phyloP scores from a whole-genome alignment of 53 echinoderm and acorn worm species.

The Temnopleurus reevesii region DNA sequence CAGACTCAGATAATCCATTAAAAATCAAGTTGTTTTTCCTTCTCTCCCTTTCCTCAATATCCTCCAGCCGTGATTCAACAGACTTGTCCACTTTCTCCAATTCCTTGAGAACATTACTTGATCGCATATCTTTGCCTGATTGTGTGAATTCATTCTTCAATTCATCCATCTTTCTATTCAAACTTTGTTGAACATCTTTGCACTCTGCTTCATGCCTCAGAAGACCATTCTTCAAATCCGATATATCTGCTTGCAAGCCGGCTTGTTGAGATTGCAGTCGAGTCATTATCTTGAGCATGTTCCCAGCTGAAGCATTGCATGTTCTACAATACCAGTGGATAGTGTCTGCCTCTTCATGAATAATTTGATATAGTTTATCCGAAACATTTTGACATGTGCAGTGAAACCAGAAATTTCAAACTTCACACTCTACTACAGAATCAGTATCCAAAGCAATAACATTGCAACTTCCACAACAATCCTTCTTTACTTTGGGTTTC shows the following conservation, averaged over 20 bases:
- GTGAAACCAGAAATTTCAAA: conserved; percentile 4
- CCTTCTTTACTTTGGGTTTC: too few relatives aligned
- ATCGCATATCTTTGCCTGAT: neutral
- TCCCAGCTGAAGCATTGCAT: conserved; percentile 46
- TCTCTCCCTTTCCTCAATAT: neutral
- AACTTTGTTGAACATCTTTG: neutral
- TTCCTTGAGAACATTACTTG: neutral
- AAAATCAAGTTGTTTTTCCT: neutral
- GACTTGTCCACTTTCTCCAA: neutral
- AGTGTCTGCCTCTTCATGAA: neutral
- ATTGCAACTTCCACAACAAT: conserved; percentile 20
- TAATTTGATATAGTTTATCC: neutral
- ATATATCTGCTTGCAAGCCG: neutral
- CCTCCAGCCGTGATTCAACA: neutral
- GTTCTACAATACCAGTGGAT: conserved; percentile 49
- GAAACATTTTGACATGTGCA: conserved; percentile 17
- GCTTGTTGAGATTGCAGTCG: neutral
- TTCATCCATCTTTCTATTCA: neutral
- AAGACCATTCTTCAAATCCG: neutral
- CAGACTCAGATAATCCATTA: neutral
- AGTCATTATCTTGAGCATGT: neutral
- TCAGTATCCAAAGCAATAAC: neutral
- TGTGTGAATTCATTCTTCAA: neutral
- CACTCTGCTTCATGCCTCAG: neutral
- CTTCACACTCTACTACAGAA: conserved; percentile 7